Conservation (phyloP, 2,888 invertebrate species). For the Tenthredo mesomela region DNA sequence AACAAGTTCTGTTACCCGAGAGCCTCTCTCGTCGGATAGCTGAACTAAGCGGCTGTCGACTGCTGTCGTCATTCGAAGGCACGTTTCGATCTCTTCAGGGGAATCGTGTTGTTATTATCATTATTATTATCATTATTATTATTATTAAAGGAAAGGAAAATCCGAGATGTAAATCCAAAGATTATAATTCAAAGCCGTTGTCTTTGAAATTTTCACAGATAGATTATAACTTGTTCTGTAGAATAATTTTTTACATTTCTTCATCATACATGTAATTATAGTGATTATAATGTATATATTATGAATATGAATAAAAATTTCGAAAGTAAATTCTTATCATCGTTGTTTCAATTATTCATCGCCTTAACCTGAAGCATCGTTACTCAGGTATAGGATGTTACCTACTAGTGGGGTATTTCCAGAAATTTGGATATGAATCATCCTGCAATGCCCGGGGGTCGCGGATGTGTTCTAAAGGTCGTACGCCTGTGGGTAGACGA, state of each 20-base stretch:
- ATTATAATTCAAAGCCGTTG: not conserved
- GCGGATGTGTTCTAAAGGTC: not conserved
- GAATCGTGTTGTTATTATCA: not conserved
- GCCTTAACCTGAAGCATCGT: not conserved
- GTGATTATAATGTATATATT: not conserved
- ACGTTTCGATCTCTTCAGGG: constrained; percentile 21
- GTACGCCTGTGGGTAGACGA: constrained; percentile 33
- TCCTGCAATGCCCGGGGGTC: constrained; percentile 14
- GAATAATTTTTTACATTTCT: not conserved
- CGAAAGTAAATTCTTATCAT: not conserved
- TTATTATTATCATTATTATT: not conserved
- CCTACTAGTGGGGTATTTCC: constrained; percentile 15
- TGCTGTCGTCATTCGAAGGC: constrained; percentile 35
- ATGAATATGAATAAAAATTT: not conserved
- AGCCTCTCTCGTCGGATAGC: not conserved
- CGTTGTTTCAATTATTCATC: constrained; percentile 9
- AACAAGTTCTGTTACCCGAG: constrained; percentile 14
- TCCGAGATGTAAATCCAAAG: not conserved
- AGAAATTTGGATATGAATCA: constrained; percentile 26
- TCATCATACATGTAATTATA: not conserved
- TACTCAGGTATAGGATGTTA: not conserved
- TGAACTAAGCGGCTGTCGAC: constrained; percentile 10
- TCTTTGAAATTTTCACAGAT: not conserved
- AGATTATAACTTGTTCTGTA: not conserved
- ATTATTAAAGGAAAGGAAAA: not conserved